Evolutionary conservation across 1,140 invertebrate species (phyloP), one percentile per base, ranked within the genome.

Genomic region (Lepidurus packardi): DNA sequence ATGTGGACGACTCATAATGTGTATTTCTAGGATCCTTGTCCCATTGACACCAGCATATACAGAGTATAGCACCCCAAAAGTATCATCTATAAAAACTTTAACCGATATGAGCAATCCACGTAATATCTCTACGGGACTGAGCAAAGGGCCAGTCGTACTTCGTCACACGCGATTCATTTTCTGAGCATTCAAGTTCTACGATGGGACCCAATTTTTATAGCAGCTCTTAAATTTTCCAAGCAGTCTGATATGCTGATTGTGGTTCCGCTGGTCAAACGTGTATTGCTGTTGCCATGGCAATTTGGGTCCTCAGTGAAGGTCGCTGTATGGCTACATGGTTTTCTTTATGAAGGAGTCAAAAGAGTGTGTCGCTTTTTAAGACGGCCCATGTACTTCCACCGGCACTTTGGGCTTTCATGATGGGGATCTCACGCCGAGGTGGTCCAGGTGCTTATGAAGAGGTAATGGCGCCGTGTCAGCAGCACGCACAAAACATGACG

Each of bases 361-460:
- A 65, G 53, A 65, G 13, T 65, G 53, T 65, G 53, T 65, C 53
- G 53, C 53, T 65, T 13, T 65, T n/a, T n/a, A 65, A 65, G 53
- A 21, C 53, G 53, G 53, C 53, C 21, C 53, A 65, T 65, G 53
- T 65, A 65, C 53, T 65, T 21, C 13, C n/a, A n/a, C 13, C 53
- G 9, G 13, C 16, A 13, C 16, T 65, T 65, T 65, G 53, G 53
- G 53, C 53, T 65, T 65, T 65, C 53, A 65, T 65, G 53, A 65
- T 65, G 53, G 53, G 53, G 53, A n/a, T 65, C 53, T 65, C 53
- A 65, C 53, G 53, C 53, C 53, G 53, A 65, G 53, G 53, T 65
- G 53, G 53, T 65, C 53, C 53, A 65, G 53, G 53, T 65, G 53
- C 53, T 65, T 65, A 65, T 65, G 53, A 65, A 65, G 53, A 65